Conservation (phyloP, 2,888 invertebrate genomes). For the Aleiodes testaceus region DNA sequence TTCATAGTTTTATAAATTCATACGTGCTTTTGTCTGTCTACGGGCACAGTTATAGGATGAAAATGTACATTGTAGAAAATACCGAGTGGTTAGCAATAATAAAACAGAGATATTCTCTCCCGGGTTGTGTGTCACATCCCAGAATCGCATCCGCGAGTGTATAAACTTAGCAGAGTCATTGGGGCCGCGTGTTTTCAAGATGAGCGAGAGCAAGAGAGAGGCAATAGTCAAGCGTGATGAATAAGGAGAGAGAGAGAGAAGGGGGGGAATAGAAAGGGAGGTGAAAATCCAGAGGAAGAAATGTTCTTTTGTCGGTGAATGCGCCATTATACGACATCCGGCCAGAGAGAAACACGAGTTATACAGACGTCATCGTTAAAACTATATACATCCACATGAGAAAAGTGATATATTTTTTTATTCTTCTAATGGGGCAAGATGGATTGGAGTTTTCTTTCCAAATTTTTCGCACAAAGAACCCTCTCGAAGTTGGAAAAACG, state of each 20-base stretch:
- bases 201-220: constrained; percentile 21
- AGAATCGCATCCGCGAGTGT: constrained; percentile 42
- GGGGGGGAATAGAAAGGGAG: constrained; percentile 44
- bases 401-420: constrained; percentile 34
- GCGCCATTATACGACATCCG: constrained; percentile 63
- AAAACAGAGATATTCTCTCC: constrained; percentile 38
- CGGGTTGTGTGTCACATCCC: constrained; percentile 31
- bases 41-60: constrained; percentile 38
- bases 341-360: constrained; percentile 47
- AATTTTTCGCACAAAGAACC: neutral
- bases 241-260: neutral
- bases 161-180: constrained; percentile 38
- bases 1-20: too few species aligned
- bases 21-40: too few species aligned
- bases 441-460: too few species aligned
- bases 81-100: constrained; percentile 40
- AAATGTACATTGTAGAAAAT: constrained; percentile 34
- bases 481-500: constrained; percentile 28
- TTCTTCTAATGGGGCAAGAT: neutral
- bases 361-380: constrained; percentile 33
- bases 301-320: constrained; percentile 60
- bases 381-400: constrained; percentile 12
- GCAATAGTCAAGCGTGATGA: constrained; percentile 4
- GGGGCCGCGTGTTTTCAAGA: constrained; percentile 14
- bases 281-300: constrained; percentile 54